Evolutionary conservation across 2,797 vertebrate species (phyloP).

Genomic region (Epinephelus awoara): DNA sequence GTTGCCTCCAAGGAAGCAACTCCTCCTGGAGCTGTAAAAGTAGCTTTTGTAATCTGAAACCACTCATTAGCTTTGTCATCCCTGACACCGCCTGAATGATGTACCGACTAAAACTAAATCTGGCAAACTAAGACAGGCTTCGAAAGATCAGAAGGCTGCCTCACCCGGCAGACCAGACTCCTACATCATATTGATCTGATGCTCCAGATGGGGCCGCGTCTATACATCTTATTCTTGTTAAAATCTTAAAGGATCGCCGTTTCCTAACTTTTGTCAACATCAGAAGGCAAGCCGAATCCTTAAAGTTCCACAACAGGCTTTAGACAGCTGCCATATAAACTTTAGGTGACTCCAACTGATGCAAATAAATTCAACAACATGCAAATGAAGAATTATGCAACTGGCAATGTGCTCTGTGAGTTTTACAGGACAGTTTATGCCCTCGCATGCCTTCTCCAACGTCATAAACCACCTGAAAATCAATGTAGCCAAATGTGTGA

Average conservation of each 20-base stretch:
- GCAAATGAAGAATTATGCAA: constrained; percentile 2
- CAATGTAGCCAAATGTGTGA: constrained; percentile 15
- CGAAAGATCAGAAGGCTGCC: constrained; percentile 41
- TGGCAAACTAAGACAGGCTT: constrained; percentile 27
- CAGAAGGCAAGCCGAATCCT: not conserved
- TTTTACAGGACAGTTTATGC: constrained; percentile 18
- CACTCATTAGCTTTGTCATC: constrained; percentile 43
- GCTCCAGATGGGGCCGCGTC: constrained; percentile 3
- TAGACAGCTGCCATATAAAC: not conserved
- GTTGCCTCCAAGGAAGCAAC: not conserved
- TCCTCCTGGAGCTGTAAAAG: constrained; percentile 31
- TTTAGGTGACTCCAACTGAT: not conserved
- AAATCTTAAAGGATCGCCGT: not conserved
- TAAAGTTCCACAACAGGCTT: not conserved
- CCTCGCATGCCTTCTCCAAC: not conserved
- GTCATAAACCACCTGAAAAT: constrained; percentile 18
- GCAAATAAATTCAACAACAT: constrained; percentile 15
- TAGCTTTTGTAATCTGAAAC: constrained; percentile 35
- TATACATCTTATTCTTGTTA: constrained; percentile 22
- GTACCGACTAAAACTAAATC: constrained; percentile 32
- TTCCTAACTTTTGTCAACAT: not conserved
- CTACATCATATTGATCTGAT: constrained; percentile 51
- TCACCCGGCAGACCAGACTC: constrained; percentile 19
- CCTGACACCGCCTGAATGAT: constrained; percentile 14
- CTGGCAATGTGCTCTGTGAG: not conserved